Evolutionary conservation across 2,113 vertebrate species (phyloP).

Genomic region (Hydrolagus affinis): DNA sequence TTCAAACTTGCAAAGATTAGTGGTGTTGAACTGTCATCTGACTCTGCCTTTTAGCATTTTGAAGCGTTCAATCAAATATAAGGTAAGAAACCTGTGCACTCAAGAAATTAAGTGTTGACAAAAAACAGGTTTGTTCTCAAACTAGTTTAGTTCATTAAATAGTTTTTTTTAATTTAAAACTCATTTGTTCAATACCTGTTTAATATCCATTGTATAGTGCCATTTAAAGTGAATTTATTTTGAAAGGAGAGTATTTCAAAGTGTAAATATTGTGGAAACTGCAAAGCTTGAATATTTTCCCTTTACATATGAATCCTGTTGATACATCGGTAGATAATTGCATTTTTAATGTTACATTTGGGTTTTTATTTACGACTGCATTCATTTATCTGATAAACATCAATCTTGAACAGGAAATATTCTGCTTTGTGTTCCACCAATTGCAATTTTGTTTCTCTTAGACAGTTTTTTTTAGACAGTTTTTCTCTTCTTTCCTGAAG

Average conservation of each 20-base stretch:
- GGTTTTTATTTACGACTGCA: neutral
- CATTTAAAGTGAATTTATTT: neutral
- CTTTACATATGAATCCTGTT: too few relatives aligned
- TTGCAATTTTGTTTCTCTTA: too few relatives aligned
- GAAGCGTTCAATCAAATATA: neutral
- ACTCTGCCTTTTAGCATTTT: neutral
- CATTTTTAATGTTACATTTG: neutral
- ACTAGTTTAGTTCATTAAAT: neutral
- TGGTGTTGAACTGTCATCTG: neutral
- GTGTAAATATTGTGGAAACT: too few relatives aligned
- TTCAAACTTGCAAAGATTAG: neutral
- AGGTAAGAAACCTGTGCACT: neutral
- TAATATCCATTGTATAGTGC: neutral
- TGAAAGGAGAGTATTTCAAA: neutral
- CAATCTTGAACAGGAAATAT: neutral
- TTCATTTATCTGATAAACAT: neutral
- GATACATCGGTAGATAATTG: neutral
- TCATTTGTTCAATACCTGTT: neutral
- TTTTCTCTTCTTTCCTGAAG: too few relatives aligned
- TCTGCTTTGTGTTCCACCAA: neutral
- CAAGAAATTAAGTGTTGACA: neutral
- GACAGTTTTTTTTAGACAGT: too few relatives aligned
- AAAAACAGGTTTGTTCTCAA: neutral
- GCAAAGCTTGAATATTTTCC: too few relatives aligned
- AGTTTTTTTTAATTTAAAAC: neutral